Evolutionary conservation across 1,140 invertebrate genomes (phyloP), one percentile per base, ranked within the genome.

Genomic region (Orchestia grillus): DNA sequence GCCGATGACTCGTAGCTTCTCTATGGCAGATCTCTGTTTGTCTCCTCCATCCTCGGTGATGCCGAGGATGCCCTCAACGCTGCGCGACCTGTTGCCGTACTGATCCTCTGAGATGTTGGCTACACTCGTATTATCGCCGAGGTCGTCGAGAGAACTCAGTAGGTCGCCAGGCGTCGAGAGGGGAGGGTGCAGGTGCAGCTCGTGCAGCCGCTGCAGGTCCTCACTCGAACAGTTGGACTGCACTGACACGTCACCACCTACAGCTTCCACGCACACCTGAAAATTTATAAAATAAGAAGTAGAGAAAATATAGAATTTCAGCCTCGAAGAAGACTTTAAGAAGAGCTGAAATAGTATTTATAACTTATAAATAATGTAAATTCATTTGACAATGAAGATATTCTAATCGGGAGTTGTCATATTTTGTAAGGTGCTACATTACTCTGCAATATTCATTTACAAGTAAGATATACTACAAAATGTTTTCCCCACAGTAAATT

Each of bases 1-100:
- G 47, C 96, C 96, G 40, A 96, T 96, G 62, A 91, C 44, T 43
- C 96, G 62, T 28, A 96, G 44, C 88, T 90, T 96, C 87, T 96
- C 96, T 43, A 96, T 91, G 0, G 96, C 8, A 95, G 57, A 95
- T 41, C 42, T 95, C n/a, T 53, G 44, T 95, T 87, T 95, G 11
- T 95, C 57, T 42, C 36, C 47, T 6, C 45, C 87, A 28, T 42
- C 87, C 36, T 44, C 57, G 4, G 44, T 44, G 28, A 43, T 90
- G 47, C 42, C 44, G 6, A 62, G 87, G 6, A 96, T 42, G 23
- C 44, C 44, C 16, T 44, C 62, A 6, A 44, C 44, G 40, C 57
- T 88, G 8, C 88, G 11, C 43, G 88, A 77, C 43, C 88, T 90
- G 41, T 53, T 91, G 41, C 77, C 57, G 11, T 23, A 43, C 96